Conservation (phyloP, 2,888 invertebrate genomes). For the Synanthedon vespiformis region DNA sequence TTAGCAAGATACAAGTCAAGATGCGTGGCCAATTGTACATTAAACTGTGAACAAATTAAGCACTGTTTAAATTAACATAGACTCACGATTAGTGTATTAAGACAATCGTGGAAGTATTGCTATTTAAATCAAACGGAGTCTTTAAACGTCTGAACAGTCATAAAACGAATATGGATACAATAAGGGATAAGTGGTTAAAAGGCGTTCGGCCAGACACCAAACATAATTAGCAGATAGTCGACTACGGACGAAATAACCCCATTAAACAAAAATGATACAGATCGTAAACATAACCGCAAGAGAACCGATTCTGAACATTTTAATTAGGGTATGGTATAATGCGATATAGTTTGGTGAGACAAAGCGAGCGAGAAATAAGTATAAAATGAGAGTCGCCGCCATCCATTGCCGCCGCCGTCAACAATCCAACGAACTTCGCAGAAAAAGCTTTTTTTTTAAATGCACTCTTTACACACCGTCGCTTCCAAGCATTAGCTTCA, state of each 20-base stretch:
- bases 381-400: constrained; percentile 10
- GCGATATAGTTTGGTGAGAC: constrained; percentile 34
- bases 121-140: neutral
- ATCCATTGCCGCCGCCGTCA: constrained; percentile 9
- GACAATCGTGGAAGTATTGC: neutral
- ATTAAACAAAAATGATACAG: constrained; percentile 61
- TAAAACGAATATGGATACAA: neutral
- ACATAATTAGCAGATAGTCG: constrained; percentile 14
- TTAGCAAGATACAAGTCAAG: constrained; percentile 5
- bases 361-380: constrained; percentile 15
- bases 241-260: constrained; percentile 39
- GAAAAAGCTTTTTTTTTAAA: constrained; percentile 31
- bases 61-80: constrained; percentile 14
- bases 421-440: constrained; percentile 22
- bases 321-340: constrained; percentile 47
- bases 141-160: neutral
- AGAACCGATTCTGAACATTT: constrained; percentile 55
- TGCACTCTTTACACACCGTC: constrained; percentile 28
- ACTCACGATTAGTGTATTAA: constrained; percentile 21
- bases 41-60: constrained; percentile 57
- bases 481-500: constrained; percentile 26
- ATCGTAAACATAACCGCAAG: constrained; percentile 42
- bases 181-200: neutral
- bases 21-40: constrained; percentile 45
- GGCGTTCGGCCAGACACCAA: constrained; percentile 1